Base-by-base conservation (phyloP, 2,888 invertebrate genomes). In the Drosophila suboccidentalis region DNA sequence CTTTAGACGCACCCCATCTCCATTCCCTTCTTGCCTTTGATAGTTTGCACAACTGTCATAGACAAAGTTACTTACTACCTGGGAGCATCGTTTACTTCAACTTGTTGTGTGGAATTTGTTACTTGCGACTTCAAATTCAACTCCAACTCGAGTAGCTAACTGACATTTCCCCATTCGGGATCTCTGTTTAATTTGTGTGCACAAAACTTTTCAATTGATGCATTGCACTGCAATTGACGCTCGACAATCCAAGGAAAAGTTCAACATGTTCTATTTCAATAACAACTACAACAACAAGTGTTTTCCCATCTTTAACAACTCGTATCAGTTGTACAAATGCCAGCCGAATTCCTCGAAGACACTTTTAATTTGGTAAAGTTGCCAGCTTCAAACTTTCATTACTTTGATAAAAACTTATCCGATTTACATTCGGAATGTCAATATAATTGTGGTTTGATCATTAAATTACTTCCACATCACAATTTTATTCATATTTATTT, bases 161-260 rank as follows among this genome's bases (percentile, higher is more conserved):
- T 41, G 53, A 53, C 49, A 32, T 53, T 43, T 54, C 26, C 65
- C 54, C 47, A 22, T 38, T 3, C 9, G n/a, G 38, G 38, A 59
- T 62, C n/a, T 58, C 19, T 22, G 34, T 49, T 46, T 44, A n/a
- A 36, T 43, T 46, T 61, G 36, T 58, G 43, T 36, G 53, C 38
- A 11, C 17, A 50, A 59, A 75, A 75, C 63, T 75, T 77, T 72
- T 26, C 47, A 67, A 67, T 71, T 67, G 62, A 76, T 77, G 55
- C 72, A 63, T 47, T 44, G 50, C 32, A 13, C 58, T 17, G 43
- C 58, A 60, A 15, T 19, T 36, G n/a, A 59, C 26, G 41, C 17
- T 17, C 70, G 26, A 5, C 59, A 4, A 19, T 49, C 11, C 10
- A 17, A 49, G 5, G 11, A 6, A 13, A 32, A 49, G 3, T 39